Percentiles rank a stretch among this genome's conserved stretches.
Conservation (phyloP, 2,888 invertebrate species). For the Limnephilus rhombicus region DNA sequence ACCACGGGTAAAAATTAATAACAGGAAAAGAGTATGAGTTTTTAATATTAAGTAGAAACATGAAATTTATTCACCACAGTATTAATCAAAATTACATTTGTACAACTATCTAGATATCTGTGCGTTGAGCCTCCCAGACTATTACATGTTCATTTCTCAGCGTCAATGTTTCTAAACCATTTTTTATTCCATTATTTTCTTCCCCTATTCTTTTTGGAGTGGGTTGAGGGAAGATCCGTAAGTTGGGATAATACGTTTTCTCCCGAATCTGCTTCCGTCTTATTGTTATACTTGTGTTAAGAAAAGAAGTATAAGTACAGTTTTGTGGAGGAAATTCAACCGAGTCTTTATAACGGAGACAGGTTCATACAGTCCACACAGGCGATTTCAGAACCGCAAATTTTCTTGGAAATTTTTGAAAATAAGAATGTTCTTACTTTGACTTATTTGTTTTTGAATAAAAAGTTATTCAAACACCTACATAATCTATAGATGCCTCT, state of each 20-base stretch:
- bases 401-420: background rate
- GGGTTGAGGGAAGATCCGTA: constrained; percentile 32
- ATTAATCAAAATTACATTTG: background rate
- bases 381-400: background rate
- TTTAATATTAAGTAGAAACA: background rate
- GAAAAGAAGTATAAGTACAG: constrained; percentile 36
- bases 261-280: constrained; percentile 23
- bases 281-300: constrained; percentile 43
- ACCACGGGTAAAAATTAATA: too few species aligned
- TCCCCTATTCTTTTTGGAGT: background rate
- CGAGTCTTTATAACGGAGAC: constrained; percentile 2
- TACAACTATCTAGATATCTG: background rate
- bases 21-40: background rate
- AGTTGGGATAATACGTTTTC: constrained; percentile 49
- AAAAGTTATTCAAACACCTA: too few species aligned
- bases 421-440: background rate
- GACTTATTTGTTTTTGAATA: too few species aligned
- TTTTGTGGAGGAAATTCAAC: constrained; percentile 24
- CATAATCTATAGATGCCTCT: too few species aligned
- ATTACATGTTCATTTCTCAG: constrained; percentile 40
- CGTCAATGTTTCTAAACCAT: constrained; percentile 32
- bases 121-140: background rate
- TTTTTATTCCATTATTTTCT: constrained; percentile 40
- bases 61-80: background rate
- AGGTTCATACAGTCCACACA: background rate